Evolutionary conservation across 2,113 vertebrate genomes (phyloP), one percentile per base, ranked within the genome.

Genomic region (Pao palembangensis): DNA sequence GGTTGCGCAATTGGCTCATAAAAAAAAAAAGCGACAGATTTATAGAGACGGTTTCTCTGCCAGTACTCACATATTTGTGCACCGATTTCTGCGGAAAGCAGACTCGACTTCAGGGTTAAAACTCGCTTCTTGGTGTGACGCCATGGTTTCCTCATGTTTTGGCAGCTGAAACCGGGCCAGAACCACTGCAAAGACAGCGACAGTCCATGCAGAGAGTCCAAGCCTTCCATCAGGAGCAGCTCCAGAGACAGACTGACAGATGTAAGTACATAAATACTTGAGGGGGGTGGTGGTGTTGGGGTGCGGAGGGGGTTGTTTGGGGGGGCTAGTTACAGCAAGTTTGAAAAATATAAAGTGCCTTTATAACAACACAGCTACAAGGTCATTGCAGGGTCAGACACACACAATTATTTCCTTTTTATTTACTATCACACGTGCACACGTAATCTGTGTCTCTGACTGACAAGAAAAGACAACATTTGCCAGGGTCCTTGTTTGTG

Each of bases 171-270:
- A 82, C 83, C 94, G 0, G 94, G 92, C 18, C 93, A 94, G 87
- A 93, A 93, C 89, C 93, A 94, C 88, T 92, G 93, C 84, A 93
- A 94, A 66, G 93, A 92, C 91, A 97, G 94, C 8, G 94, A 96
- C 89, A 96, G 92, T 0, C 91, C 86, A 19, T 95, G 93, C 2
- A 92, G 91, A 15, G 92, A 92, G 67, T 93, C 93, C 5, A 98
- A 96, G 83, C 92, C 92, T 7, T 96, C 93, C 65, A 89, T 92
- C 60, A 87, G 93, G 78, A 95, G 93, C 90, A 95, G 93, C 82
- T 96, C 95, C 64, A 91, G 91, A 68, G 95, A 97, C 57, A 87
- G 94, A 25, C 92, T 95, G 88, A 98, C 94, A 3, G 96, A 98
- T 0, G 96, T 98, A 87, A 98, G 95, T 96, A 67, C 60, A 67